phyloP scores from a whole-genome alignment of 2,113 vertebrate genomes.

The Myxocyprinus asiaticus region DNA sequence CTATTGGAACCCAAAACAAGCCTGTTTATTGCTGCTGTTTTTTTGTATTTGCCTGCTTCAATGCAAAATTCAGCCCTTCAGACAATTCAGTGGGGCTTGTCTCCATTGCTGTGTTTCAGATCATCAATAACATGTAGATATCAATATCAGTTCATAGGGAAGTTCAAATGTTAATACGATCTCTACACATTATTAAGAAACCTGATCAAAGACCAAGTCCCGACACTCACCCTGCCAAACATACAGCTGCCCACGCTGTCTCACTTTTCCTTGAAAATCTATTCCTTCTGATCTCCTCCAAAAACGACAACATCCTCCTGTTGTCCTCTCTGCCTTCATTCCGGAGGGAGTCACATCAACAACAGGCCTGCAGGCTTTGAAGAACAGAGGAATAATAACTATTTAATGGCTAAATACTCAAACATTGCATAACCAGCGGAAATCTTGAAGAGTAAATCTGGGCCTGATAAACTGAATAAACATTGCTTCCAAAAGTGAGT shows the following conservation, averaged over 20 bases:
- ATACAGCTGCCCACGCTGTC: neutral
- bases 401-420: neutral
- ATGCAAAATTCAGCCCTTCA: too few relatives aligned
- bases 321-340: slow-evolving; percentile 41
- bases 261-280: too few relatives aligned
- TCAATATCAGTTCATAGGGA: neutral
- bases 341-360: slow-evolving; percentile 61
- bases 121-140: neutral
- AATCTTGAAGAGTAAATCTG: slow-evolving; percentile 2
- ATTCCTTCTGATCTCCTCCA: too few relatives aligned
- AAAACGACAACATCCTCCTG: slow-evolving; percentile 22
- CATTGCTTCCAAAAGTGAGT: too few relatives aligned
- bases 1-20: too few relatives aligned
- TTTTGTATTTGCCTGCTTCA: too few relatives aligned
- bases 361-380: slow-evolving; percentile 48
- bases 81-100: too few relatives aligned
- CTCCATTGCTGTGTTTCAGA: too few relatives aligned
- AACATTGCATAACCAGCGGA: slow-evolving; percentile 4
- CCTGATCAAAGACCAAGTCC: neutral
- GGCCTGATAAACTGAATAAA: neutral
- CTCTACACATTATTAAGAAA: neutral
- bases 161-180: neutral
- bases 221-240: neutral
- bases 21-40: too few relatives aligned
- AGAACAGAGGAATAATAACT: slow-evolving; percentile 41